Base-by-base conservation (phyloP, 1,140 invertebrate species). In the Samia ricini region DNA sequence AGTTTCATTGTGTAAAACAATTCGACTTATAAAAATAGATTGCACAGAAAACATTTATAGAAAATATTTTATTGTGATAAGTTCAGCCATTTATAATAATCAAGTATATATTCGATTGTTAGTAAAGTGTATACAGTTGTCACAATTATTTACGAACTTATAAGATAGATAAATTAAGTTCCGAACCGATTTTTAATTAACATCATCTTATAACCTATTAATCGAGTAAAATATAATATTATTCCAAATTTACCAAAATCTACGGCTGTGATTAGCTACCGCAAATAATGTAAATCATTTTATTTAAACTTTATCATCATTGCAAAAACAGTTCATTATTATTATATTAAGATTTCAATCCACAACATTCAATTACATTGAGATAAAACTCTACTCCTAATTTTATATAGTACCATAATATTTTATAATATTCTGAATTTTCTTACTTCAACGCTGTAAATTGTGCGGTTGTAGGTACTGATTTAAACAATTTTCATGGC, bases 1-100 rank as follows among this genome's bases (percentile, higher is more conserved):
- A 67, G 69, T 73, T 69, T 3, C 22, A 20, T 52, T 52, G 54
- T 49, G 20, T 57, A 71, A 85, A 86, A 83, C 76, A 72, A 87
- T 73, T 80, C 74, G 78, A 75, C 80, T 71, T 89, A 89, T 83
- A 88, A 89, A 89, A 88, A 88, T 89, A 88, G 86, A 89, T 89
- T 88, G 86, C 86, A 89, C 85, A 68, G 80, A 85, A 85, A 81
- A 72, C 66, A 70, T 76, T 42, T 87, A 85, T n/a, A 68, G 79
- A 85, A 89, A 89, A 89, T 89, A 89, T 83, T 78, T 74, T 73
- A 74, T 73, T 74, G 71, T 74, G 77, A 59, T 61, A 24, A 52
- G n/a, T 22, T 22, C 19, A 42, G 51, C 51, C 20, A 20, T 52
- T n/a, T n/a, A n/a, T n/a, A n/a, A 52, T n/a, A 50, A 50, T 15